Conservation (phyloP, 2,797 vertebrate species). For the Protonibea diacanthus region DNA sequence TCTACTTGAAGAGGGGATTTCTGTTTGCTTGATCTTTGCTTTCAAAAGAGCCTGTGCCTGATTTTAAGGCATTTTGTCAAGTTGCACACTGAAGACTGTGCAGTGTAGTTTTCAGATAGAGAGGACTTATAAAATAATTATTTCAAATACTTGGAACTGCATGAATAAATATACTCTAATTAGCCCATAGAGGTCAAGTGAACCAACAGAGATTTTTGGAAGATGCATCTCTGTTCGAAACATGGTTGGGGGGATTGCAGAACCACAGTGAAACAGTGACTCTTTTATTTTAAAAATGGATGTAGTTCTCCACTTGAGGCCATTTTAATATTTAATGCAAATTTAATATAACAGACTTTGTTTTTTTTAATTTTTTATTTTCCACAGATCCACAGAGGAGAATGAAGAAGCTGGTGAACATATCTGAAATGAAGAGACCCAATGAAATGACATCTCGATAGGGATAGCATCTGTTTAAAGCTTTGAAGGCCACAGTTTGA, state of each 20-base stretch:
- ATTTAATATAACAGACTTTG: conserved; percentile 44
- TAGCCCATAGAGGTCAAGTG: conserved; percentile 48
- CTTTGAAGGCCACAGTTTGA: conserved; percentile 61
- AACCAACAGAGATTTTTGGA: conserved; percentile 9
- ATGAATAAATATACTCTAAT: conserved; percentile 40
- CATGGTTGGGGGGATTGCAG: conserved; percentile 11
- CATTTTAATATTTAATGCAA: conserved; percentile 66
- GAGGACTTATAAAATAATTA: conserved; percentile 32
- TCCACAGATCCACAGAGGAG: background rate
- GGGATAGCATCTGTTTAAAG: conserved; percentile 48
- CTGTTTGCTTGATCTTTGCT: conserved; percentile 56
- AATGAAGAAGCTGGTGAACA: conserved; percentile 26
- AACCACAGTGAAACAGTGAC: conserved; percentile 28
- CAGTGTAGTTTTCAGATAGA: conserved; percentile 17
- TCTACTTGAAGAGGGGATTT: conserved; percentile 40
- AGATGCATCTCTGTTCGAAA: conserved; percentile 32
- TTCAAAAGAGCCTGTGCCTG: conserved; percentile 30
- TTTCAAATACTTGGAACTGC: conserved; percentile 10
- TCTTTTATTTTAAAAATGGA: conserved; percentile 53
- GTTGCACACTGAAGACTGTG: conserved; percentile 8
- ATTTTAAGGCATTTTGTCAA: conserved; percentile 25
- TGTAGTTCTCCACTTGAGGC: conserved; percentile 42
- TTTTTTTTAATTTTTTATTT: conserved; percentile 18
- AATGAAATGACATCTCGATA: conserved; percentile 46
- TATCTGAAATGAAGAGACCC: conserved; percentile 48